phyloP scores from a whole-genome alignment of 2,113 vertebrate species.

The Indri indri region DNA sequence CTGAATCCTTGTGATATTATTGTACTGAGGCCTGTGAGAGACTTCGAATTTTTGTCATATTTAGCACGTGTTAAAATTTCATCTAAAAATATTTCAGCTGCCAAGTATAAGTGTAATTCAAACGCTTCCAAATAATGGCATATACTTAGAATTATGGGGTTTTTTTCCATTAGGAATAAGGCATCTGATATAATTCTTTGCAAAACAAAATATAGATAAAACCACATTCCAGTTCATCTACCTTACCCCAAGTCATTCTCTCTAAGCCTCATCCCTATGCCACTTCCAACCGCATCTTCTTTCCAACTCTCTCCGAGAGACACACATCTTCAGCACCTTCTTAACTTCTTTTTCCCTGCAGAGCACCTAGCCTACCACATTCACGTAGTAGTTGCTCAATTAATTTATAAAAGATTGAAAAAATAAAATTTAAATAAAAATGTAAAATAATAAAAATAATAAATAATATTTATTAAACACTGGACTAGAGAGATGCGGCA shows the following conservation, averaged over 20 bases:
- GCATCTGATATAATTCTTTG: not conserved
- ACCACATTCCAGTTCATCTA: not conserved
- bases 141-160: not conserved
- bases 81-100: slow-evolving; percentile 22
- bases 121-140: not conserved
- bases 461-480: not conserved
- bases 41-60: not conserved
- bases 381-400: not conserved
- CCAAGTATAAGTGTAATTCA: not conserved
- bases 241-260: not conserved
- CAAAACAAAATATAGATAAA: slow-evolving; percentile 9
- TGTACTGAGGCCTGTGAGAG: not conserved
- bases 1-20: not conserved
- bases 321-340: not conserved
- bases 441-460: not conserved
- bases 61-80: slow-evolving; percentile 4
- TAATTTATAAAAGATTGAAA: not conserved
- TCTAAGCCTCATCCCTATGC: not conserved
- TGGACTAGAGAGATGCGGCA: not conserved
- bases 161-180: not conserved
- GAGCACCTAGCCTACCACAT: not conserved
- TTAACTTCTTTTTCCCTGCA: not conserved
- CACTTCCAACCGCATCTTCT: not conserved
- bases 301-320: not conserved
- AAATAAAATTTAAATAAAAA: not conserved